A percentile compares a stretch with the other conserved stretches of the same genome.
Evolutionary conservation across 2,797 vertebrate species (phyloP).

Genomic region (Hypotaenidia philippensis): DNA sequence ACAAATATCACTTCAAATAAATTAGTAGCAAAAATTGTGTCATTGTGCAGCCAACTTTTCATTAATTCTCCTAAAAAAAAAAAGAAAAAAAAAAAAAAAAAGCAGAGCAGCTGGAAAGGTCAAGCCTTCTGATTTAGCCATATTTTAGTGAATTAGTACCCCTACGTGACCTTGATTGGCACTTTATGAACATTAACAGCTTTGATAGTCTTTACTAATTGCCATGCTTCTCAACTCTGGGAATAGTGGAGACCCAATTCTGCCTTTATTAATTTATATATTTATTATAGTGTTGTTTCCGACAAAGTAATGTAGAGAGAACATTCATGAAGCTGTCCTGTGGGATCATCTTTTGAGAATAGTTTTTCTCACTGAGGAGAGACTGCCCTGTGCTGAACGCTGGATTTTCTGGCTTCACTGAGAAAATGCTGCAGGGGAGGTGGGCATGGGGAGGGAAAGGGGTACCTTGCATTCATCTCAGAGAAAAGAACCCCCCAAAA

Average conservation of each 20-base stretch:
- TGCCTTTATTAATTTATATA: slow-evolving; percentile 48
- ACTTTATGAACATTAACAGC: slow-evolving; percentile 6
- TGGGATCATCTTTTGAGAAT: background rate
- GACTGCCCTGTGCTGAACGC: background rate
- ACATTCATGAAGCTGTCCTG: background rate
- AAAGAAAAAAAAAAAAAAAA: too few species aligned
- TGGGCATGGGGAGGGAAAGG: background rate
- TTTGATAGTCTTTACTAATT: slow-evolving; percentile 39
- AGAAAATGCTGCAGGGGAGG: background rate
- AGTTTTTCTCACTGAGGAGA: background rate
- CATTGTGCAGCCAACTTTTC: background rate
- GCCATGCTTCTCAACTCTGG: background rate
- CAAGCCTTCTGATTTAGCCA: background rate
- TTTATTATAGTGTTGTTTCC: slow-evolving; percentile 29
- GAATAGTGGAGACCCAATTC: background rate
- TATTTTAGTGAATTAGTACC: slow-evolving; percentile 23
- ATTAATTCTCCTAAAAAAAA: background rate
- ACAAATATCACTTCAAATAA: background rate
- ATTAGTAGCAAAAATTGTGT: background rate
- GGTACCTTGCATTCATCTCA: background rate
- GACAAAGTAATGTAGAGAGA: background rate
- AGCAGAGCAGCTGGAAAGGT: background rate
- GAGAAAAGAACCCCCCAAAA: background rate
- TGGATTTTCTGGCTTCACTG: background rate
- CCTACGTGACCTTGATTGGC: slow-evolving; percentile 5